Conservation (phyloP, 2,113 vertebrate species). For the Garra rufa region DNA sequence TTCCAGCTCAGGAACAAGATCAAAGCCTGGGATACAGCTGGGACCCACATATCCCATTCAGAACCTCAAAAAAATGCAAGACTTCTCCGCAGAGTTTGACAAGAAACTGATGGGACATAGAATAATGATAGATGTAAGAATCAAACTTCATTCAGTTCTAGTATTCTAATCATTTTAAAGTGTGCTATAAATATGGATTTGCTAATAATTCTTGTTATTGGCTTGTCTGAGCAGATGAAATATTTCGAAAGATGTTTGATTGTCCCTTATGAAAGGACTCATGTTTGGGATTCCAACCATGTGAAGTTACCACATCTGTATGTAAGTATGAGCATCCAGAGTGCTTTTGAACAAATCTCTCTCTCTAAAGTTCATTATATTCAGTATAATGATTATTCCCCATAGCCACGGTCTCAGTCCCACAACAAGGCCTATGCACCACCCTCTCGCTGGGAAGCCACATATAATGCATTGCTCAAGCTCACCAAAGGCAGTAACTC, state of each 20-base stretch:
- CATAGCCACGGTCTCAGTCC: not conserved
- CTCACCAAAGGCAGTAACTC: slow-evolving; percentile 14
- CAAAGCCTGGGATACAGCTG: not conserved
- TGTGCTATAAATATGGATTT: not conserved
- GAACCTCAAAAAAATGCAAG: slow-evolving; percentile 40
- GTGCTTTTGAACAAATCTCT: not conserved
- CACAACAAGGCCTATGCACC: rapidly evolving
- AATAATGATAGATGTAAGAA: slow-evolving; percentile 70
- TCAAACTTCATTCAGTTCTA: not conserved
- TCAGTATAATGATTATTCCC: not conserved
- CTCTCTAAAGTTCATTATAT: not conserved
- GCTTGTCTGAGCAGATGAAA: not conserved
- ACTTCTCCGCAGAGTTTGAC: not conserved
- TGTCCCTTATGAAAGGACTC: rapidly evolving
- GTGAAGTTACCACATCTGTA: slow-evolving; percentile 67
- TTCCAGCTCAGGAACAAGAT: not conserved
- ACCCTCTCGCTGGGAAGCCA: slow-evolving; percentile 53
- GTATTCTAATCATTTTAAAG: not conserved
- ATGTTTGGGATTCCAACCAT: slow-evolving; percentile 51
- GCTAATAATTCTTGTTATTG: not conserved
- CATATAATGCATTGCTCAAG: slow-evolving; percentile 25
- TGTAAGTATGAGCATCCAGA: not conserved
- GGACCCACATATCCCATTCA: not conserved
- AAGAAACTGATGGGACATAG: slow-evolving; percentile 14
- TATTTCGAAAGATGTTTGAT: rapidly evolving